Percentiles rank a stretch among this genome's conserved stretches.
Evolutionary conservation across 2,113 vertebrate genomes (phyloP).

Genomic region (Theristicus caerulescens): DNA sequence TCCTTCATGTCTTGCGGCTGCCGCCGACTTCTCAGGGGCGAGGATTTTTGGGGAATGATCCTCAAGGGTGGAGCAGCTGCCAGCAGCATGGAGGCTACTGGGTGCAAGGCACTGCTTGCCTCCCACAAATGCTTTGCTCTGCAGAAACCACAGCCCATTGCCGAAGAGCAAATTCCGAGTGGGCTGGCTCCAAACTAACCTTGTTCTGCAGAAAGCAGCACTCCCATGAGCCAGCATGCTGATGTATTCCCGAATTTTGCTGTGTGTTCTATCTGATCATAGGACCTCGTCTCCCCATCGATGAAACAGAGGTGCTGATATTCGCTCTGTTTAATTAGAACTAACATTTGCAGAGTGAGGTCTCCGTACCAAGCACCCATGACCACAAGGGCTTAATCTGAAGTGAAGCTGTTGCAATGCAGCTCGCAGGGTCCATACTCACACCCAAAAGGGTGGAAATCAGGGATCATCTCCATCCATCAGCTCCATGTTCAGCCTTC

Average conservation of each 20-base stretch:
- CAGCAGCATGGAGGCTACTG: neutral
- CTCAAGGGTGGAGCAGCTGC: neutral
- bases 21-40: rapidly evolving
- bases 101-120: neutral
- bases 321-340: neutral
- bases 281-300: neutral
- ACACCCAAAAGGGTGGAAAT: neutral
- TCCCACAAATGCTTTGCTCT: rapidly evolving
- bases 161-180: neutral
- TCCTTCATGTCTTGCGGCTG: neutral
- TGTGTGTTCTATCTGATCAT: rapidly evolving
- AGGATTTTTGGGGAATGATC: neutral
- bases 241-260: neutral
- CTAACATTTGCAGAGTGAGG: neutral
- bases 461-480: neutral
- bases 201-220: neutral
- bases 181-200: neutral
- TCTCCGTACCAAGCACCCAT: neutral
- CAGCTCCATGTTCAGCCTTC: neutral
- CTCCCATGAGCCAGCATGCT: rapidly evolving
- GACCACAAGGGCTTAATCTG: neutral
- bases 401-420: neutral
- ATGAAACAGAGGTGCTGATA: neutral
- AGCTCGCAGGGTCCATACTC: neutral
- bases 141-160: neutral